Base-by-base conservation (phyloP, 2,888 invertebrate species). In the Ommatoiulus sabulosus region DNA sequence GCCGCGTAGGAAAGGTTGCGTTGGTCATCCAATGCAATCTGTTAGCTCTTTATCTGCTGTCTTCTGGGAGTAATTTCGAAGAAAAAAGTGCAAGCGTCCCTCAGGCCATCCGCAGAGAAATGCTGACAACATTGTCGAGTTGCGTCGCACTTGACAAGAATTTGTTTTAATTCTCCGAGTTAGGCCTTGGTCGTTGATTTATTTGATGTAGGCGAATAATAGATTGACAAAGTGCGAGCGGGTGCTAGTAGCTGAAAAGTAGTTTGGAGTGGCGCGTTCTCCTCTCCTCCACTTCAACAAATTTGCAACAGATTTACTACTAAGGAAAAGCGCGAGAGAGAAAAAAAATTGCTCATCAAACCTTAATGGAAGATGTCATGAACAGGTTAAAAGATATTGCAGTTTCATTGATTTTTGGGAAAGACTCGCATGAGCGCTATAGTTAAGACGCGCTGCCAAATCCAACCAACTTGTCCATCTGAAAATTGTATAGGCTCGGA, bases 191-290 rank as follows among this genome's bases (percentile, higher is more conserved):
- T 80, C 80, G 80, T 80, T 80, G 80, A 80, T 80, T 80, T 80
- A 80, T 80, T 80, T 80, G 80, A 80, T 80, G 80, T 80, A 80
- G 80, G 80, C 80, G 80, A 80, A 80, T 80, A 80, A 80, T 80
- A 80, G 80, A 80, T 80, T 80, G 80, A 80, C 80, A 43, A 80
- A 80, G 80, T 80, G 80, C 72, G 72, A 72, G 72, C 20, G 20
- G 20, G 72, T 24, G 72, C 35, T 35, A 80, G 80, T 24, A 35
- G 80, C 80, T 80, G 80, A 80, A 80, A 24, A 80, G 80, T 80
- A 80, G 80, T 80, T 80, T 80, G 80, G 35, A 35, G 80, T 80
- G 35, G 80, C 15, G 80, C 80, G 80, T 80, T 80, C 35, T 80
- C 80, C 80, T 80, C 80, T 80, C 80, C 80, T 80, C 80, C 80